Evolutionary conservation across 2,113 vertebrate species (phyloP).

Genomic region (Phasianus colchicus): DNA sequence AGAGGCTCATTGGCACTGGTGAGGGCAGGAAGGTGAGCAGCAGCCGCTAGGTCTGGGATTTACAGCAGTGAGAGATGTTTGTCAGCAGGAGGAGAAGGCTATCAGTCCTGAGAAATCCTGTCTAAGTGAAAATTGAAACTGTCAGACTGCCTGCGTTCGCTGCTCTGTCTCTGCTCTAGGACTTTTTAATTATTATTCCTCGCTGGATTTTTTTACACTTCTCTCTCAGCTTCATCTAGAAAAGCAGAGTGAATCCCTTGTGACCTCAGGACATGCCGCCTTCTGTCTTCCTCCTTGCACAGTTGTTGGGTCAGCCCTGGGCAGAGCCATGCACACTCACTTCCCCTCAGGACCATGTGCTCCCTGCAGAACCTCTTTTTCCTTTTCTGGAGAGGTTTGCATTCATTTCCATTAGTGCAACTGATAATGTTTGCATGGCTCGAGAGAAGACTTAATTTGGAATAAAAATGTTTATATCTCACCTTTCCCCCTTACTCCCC

Average conservation of each 20-base stretch:
- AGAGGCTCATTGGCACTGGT: neutral
- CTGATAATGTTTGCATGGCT: neutral
- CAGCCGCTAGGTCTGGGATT: slow-evolving; percentile 43
- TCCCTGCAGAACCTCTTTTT: neutral
- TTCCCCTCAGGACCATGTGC: neutral
- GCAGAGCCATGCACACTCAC: neutral
- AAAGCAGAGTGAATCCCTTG: slow-evolving; percentile 62
- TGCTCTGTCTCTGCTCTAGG: slow-evolving; percentile 45
- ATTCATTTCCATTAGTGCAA: neutral
- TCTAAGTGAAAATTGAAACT: slow-evolving; percentile 77
- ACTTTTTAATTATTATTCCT: slow-evolving; percentile 25
- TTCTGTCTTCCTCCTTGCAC: neutral
- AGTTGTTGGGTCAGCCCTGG: neutral
- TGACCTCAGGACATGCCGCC: slow-evolving; percentile 17
- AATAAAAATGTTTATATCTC: neutral
- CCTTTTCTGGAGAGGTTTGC: neutral
- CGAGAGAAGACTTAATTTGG: neutral
- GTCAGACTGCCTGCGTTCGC: slow-evolving; percentile 61
- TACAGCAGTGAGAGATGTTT: slow-evolving; percentile 38
- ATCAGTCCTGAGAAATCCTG: slow-evolving; percentile 55
- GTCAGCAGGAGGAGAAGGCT: slow-evolving; percentile 58
- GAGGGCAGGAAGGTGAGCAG: slow-evolving; percentile 24
- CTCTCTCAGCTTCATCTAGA: slow-evolving; percentile 64
- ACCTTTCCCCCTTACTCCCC: neutral
- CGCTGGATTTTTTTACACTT: neutral